These are phyloP conservation scores for Sebastes cheni DNA, from an alignment of 2,797 vertebrate genomes.

Conservation along the genomic window DNA sequence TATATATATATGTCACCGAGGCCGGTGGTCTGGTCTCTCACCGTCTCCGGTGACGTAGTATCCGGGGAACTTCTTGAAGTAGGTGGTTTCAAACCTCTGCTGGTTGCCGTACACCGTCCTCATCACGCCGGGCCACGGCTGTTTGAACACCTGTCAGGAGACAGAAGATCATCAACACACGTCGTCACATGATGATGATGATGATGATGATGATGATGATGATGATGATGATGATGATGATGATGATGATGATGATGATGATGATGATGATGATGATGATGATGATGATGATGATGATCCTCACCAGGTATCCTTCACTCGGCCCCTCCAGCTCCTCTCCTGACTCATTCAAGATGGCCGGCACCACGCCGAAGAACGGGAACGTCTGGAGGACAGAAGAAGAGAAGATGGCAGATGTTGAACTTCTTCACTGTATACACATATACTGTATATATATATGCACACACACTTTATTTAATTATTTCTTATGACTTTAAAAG, in stretches of 20 bases:
- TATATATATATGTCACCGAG: no score
- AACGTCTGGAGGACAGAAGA: slow-evolving; percentile 83
- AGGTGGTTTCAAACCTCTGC: slow-evolving; percentile 89
- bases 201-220: no score
- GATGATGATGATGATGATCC: neutral
- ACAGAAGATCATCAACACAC: neutral
- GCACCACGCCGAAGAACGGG: slow-evolving; percentile 96
- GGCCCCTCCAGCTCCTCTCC: slow-evolving; percentile 96
- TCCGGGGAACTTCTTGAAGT: slow-evolving; percentile 97
- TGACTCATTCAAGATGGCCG: slow-evolving; percentile 93
- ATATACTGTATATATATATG: no score
- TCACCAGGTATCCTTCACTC: slow-evolving; percentile 95
- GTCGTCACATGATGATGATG: no score
- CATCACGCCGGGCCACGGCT: slow-evolving; percentile 98
- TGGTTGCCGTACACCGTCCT: slow-evolving; percentile 92
- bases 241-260: neutral
- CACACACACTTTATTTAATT: no score
- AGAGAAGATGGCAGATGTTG: neutral
- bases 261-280: no score
- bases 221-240: no score
- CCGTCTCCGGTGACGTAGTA: slow-evolving; percentile 97
- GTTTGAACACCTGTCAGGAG: slow-evolving; percentile 91
- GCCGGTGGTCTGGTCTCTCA: slow-evolving; percentile 59
- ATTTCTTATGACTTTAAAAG: neutral
- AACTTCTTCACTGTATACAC: neutral